Evolutionary conservation across 2,888 invertebrate genomes (phyloP), one percentile per base, ranked within the genome.

Genomic region (Eudasyphora cyanicolor): DNA sequence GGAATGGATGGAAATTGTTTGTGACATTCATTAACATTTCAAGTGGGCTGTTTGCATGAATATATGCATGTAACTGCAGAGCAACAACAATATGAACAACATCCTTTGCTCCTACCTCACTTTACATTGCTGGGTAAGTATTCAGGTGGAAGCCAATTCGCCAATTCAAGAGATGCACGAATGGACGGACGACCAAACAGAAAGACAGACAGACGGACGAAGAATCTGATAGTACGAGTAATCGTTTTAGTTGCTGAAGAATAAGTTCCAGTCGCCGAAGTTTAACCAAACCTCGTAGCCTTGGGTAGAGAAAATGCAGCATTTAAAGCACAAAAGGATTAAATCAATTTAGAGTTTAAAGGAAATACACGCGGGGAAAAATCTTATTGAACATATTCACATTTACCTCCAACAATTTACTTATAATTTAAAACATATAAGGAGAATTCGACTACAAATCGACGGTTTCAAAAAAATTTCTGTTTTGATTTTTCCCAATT

Each of bases 1-100:
- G 19, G 60, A 12, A 57, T 14, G 24, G 32, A 60, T 29, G 32
- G 29, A 60, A 60, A 60, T 60, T 60, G 60, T 60, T 60, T 60
- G 60, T 60, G 60, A 60, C 60, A 60, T 60, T 60, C 60, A 60
- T 60, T 60, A 60, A 60, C 60, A 60, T 60, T 60, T 60, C 60
- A 60, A 60, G 60, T 60, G 60, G 60, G 60, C 60, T n/a, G 60
- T 29, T 17, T 24, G 27, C 27, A 32, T 17, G 17, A 60, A 60
- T n/a, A n/a, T n/a, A 14, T 57, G 14, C 24, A 38, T 38, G 10
- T 45, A 60, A 60, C 21, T 60, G 60, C 49, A 17, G 49, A 17
- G n/a, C n/a, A 27, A 57, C 10, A 57, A 27, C 57, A 27, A n/a
- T n/a, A 49, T n/a, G 17, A 49, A 60, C 60, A 29, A 29, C 27